Evolutionary conservation across 2,113 vertebrate genomes (phyloP), one percentile per base, ranked within the genome.

Genomic region (Dasyornis broadbenti): DNA sequence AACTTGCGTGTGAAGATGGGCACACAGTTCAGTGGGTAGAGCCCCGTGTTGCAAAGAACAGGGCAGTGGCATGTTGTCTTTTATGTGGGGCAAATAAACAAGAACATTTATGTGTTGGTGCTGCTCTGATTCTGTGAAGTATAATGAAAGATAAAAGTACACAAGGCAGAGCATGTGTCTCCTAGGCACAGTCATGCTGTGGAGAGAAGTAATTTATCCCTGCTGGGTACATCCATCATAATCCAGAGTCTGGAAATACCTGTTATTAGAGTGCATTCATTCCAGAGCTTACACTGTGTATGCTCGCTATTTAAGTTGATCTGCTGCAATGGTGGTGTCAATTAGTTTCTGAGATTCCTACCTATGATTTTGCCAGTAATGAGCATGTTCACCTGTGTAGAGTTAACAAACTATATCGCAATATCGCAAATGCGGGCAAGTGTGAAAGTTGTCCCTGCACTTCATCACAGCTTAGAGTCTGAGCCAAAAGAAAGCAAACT

Each of bases 201-300:
- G 72, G 86, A 96, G 87, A 97, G 86, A 95, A 93, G 84, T 85
- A 96, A 86, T 95, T 96, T 97, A 95, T 96, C 92, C 91, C 94
- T 96, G 94, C 89, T 97, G 95, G 53, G 81, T 69, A 87, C 86
- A 96, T 86, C 90, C 96, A 91, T 96, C 94, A 96, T 95, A 94
- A 96, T 92, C 86, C 27, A 68, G 73, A 86, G 63, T 59, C 81
- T 94, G 84, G 71, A 96, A 94, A 84, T 94, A 59, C 63, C 92
- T 85, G 73, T 90, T 95, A 77, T 91, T 90, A 76, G 64, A 93
- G 40, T 52, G 86, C 87, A 95, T 90, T 75, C 59, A 92, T 86
- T 94, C 77, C 84, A 59, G 87, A 85, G 73, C 56, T 90, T 90
- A 91, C 23, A 17, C 60, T 64, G 28, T 20, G n/a, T 49, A 15